Evolutionary conservation across 2,113 vertebrate genomes (phyloP).

Genomic region (Dasyornis broadbenti): DNA sequence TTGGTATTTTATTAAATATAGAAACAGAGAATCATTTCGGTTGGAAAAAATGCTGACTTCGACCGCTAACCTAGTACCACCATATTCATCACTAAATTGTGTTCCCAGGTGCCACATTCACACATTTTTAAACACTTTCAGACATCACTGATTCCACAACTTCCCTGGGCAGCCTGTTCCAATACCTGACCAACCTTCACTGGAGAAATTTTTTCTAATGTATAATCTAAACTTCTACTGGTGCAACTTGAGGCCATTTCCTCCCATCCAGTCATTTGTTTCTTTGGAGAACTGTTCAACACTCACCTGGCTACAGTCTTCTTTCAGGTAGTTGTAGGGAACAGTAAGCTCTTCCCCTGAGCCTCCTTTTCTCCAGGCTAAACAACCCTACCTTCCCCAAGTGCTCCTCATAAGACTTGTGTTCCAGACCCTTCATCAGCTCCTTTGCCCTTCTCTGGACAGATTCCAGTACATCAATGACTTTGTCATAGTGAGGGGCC

Average conservation of each 20-base stretch:
- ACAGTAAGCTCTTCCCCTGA: neutral
- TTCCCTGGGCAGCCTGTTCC: neutral
- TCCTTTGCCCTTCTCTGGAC: neutral
- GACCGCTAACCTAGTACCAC: neutral
- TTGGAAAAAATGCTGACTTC: neutral
- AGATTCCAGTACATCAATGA: neutral
- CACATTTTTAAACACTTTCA: neutral
- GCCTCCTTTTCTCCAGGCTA: neutral
- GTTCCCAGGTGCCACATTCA: neutral
- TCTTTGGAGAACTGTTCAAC: neutral
- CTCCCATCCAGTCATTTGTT: neutral
- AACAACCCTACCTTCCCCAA: neutral
- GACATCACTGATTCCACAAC: too few relatives aligned
- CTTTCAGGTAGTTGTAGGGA: neutral
- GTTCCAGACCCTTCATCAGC: neutral
- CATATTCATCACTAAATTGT: neutral
- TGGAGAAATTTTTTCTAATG: neutral
- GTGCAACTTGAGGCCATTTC: neutral
- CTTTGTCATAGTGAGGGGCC: neutral
- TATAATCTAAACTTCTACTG: neutral
- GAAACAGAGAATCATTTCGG: neutral
- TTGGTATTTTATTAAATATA: neutral
- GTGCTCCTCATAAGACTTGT: neutral
- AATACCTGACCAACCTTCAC: neutral
- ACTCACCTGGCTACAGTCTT: neutral